Base-by-base conservation (phyloP, 1,140 invertebrate species). In the Araneus ventricosus region DNA sequence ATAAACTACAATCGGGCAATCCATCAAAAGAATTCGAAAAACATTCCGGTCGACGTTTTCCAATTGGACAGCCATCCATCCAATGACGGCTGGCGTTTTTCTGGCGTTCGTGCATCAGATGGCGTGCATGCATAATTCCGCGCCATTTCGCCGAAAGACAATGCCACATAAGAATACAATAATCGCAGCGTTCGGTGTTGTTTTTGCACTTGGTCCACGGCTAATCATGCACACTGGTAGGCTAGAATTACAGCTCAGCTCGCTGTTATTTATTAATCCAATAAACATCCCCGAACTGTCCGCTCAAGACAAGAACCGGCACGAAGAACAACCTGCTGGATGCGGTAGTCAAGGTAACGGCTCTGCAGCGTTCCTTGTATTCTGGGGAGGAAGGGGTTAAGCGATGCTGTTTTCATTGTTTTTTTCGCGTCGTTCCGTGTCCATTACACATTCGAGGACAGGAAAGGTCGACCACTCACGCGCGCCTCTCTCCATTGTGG, bases 81-180 rank as follows among this genome's bases (percentile, higher is more conserved):
- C 75, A 90, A 90, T 90, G 89, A 37, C 24, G 61, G 41, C 30
- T 7, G 6, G 22, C 45, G 63, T 70, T 30, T 79, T 79, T 86
- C 24, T 89, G 20, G 22, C 24, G 57, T 70, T 82, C 75, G 75
- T 90, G 89, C 79, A 45, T 89, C 88, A 75, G 27, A 70, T 84
- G 79, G 75, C 89, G 89, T 90, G 89, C 89, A 90, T 82, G 89
- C 70, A 82, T 90, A 82, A 82, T 80, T 63, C 39, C 52, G 70
- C 63, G 63, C n/a, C 63, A 67, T 67, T 67, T 67, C 63, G 63
- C 27, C 70, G 30, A 30, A 90, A 90, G 79, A 90, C 89, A 90
- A 90, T 90, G 89, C 89, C 89, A 90, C 89, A 90, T 90, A 90
- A 90, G 88, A 90, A 90, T 90, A 90, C 88, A 90, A 90, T 90